Evolutionary conservation across 2,113 vertebrate species (phyloP).

Genomic region (Pterocles orientalis): DNA sequence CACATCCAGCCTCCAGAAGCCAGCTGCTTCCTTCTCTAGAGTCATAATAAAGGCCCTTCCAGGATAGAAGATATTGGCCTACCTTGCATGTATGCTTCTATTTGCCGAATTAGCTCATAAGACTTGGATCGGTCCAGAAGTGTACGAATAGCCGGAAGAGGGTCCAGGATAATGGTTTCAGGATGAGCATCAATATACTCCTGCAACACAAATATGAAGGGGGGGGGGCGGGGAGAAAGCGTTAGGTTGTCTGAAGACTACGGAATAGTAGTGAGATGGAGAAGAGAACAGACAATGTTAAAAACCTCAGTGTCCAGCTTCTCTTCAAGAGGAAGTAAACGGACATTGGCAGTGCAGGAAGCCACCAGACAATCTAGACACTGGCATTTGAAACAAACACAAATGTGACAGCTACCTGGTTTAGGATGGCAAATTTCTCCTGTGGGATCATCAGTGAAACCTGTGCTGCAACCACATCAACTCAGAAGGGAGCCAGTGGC

Average conservation of each 20-base stretch:
- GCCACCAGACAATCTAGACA: neutral
- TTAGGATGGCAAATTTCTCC: neutral
- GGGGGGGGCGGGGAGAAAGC: neutral
- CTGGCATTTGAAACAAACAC: neutral
- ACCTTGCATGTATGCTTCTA: conserved; percentile 97
- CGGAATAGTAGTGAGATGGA: neutral
- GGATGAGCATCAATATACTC: conserved; percentile 97
- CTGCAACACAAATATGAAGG: conserved; percentile 72
- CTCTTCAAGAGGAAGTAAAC: neutral
- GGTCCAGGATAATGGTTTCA: conserved; percentile 96
- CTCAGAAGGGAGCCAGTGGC: neutral
- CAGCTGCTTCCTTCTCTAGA: neutral
- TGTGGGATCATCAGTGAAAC: neutral
- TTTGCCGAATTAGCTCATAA: conserved; percentile 94
- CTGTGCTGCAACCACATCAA: neutral
- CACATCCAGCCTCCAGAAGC: neutral
- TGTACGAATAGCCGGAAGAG: conserved; percentile 94
- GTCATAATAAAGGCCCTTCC: neutral
- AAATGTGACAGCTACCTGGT: neutral
- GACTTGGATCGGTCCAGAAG: conserved; percentile 97
- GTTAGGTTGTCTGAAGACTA: neutral
- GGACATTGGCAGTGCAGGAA: neutral
- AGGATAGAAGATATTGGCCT: neutral
- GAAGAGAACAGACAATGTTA: neutral
- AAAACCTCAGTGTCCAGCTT: neutral